Conservation (phyloP, 2,113 vertebrate species). For the Hydrochoerus hydrochaeris region DNA sequence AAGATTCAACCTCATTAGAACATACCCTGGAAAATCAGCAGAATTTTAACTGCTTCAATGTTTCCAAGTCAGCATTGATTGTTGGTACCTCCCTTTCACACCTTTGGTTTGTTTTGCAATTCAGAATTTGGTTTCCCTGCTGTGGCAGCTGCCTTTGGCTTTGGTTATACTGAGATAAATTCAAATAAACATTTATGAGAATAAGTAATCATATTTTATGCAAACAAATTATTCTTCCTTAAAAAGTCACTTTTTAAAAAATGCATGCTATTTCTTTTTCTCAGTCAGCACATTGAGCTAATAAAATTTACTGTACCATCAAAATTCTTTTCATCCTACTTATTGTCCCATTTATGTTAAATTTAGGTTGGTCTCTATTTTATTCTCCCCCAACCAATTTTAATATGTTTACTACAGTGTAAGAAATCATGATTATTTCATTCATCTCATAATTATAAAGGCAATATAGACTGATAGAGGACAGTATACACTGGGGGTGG, state of each 20-base stretch:
- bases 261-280: constrained; percentile 71
- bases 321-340: constrained; percentile 75
- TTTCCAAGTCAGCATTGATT: constrained; percentile 26
- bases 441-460: neutral
- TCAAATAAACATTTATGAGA: constrained; percentile 77
- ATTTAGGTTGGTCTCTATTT: constrained; percentile 65
- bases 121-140: constrained; percentile 64
- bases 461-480: too few relatives aligned
- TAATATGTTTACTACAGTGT: neutral
- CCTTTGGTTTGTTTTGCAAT: constrained; percentile 66
- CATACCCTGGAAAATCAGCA: constrained; percentile 68
- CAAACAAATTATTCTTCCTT: constrained; percentile 76
- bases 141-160: constrained; percentile 51
- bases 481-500: neutral
- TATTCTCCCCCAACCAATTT: constrained; percentile 45
- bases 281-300: constrained; percentile 70
- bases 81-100: neutral
- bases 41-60: constrained; percentile 71
- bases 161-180: constrained; percentile 71
- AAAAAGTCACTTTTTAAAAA: constrained; percentile 79
- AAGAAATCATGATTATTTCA: constrained; percentile 54
- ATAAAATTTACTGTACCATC: constrained; percentile 74
- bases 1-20: constrained; percentile 28
- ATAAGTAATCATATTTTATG: constrained; percentile 76
- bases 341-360: constrained; percentile 69